Evolutionary conservation across 2,888 invertebrate genomes (phyloP).

Genomic region (Eristalis pertinax): DNA sequence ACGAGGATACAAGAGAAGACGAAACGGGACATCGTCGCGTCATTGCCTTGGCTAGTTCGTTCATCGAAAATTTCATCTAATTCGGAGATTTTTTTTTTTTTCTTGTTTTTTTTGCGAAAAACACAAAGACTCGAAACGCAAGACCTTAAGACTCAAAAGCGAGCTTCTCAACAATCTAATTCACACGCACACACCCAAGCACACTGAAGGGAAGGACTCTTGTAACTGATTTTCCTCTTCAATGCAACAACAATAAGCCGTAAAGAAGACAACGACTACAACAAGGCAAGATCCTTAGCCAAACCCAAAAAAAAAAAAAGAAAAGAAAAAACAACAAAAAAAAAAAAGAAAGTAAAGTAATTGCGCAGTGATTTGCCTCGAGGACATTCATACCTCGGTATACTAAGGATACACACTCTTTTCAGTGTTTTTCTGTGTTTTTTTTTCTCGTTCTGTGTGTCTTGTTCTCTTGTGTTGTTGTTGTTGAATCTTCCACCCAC

Average conservation of each 20-base stretch:
- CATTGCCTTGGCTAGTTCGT: slow-evolving; percentile 75
- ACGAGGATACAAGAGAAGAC: slow-evolving; percentile 79
- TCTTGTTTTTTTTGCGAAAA: background rate
- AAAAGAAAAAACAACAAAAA: slow-evolving; percentile 41
- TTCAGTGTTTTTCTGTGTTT: too few species aligned
- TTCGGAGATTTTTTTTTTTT: background rate
- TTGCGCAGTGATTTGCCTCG: slow-evolving; percentile 67
- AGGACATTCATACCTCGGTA: slow-evolving; percentile 17
- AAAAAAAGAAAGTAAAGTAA: slow-evolving; percentile 46
- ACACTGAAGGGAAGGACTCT: background rate
- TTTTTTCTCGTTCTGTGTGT: background rate
- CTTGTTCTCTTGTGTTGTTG: background rate
- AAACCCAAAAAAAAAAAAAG: slow-evolving; percentile 10
- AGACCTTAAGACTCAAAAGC: background rate
- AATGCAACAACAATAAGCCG: background rate
- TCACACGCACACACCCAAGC: too few species aligned
- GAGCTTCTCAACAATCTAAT: too few species aligned
- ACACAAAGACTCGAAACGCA: slow-evolving; percentile 26
- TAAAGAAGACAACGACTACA: slow-evolving; percentile 1
- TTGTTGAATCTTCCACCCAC: background rate
- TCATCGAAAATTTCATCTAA: slow-evolving; percentile 28
- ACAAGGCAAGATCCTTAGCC: background rate
- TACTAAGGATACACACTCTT: slow-evolving; percentile 36
- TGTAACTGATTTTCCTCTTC: background rate
- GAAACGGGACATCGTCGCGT: slow-evolving; percentile 77